Conservation (phyloP, 2,113 vertebrate species). For the Toxostoma redivivum region DNA sequence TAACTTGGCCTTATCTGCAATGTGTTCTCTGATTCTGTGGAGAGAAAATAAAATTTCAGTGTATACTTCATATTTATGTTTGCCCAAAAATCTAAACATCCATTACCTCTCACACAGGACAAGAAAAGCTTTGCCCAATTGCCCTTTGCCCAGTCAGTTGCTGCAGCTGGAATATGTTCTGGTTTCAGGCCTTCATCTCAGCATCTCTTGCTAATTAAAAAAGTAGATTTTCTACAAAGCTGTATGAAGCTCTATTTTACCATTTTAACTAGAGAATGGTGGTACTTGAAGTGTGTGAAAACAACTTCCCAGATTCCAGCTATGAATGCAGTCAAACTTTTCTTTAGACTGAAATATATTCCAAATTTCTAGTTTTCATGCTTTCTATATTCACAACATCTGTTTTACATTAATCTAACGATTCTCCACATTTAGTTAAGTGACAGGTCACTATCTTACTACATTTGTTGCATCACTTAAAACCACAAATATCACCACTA, state of each 20-base stretch:
- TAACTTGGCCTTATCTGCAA: constrained; percentile 85
- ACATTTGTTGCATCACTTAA: not conserved
- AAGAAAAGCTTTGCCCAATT: not conserved
- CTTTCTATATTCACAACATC: not conserved
- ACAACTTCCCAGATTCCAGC: not conserved
- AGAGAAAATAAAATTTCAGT: constrained; percentile 3
- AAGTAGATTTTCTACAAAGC: not conserved
- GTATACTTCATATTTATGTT: not conserved
- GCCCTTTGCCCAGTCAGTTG: not conserved
- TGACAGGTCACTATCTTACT: not conserved
- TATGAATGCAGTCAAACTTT: not conserved
- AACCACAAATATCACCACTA: not conserved
- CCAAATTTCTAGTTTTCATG: not conserved
- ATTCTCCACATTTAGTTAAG: not conserved
- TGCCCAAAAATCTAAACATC: not conserved
- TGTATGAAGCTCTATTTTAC: not conserved
- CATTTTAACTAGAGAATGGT: not conserved
- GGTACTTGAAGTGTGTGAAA: not conserved
- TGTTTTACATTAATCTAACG: not conserved
- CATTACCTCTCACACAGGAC: not conserved
- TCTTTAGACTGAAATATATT: not conserved
- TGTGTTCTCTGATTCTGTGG: constrained; percentile 84
- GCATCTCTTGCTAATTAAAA: not conserved
- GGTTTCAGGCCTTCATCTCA: not conserved
- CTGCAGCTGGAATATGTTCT: not conserved